A percentile compares a stretch with the other conserved stretches of the same genome.
These are phyloP conservation scores for Axinella damicornis DNA, from an alignment of 37 sponge, comb jelly and placozoan genomes.

Conservation along the genomic window DNA sequence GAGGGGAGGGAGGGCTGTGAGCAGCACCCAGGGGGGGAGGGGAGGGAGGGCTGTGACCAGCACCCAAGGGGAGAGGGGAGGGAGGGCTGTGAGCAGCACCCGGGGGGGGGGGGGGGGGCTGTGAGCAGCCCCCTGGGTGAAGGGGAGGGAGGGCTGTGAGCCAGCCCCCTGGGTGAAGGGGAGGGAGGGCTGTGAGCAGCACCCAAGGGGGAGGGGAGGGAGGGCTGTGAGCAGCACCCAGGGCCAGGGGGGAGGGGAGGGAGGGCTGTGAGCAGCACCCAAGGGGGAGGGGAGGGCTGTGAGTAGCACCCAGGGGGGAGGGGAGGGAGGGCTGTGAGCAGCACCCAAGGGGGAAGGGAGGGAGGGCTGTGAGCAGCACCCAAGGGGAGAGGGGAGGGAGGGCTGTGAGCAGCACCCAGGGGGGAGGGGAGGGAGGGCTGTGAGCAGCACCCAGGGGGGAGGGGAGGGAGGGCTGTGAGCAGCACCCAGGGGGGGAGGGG, in stretches of 20 bases:
- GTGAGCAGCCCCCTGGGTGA: too few species aligned
- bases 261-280: too few species aligned
- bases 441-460: background rate
- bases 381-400: background rate
- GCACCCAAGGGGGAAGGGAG: too few species aligned
- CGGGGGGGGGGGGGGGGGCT: background rate
- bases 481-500: too few species aligned
- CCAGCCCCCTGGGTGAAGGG: background rate
- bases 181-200: too few species aligned
- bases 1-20: background rate
- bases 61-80: too few species aligned
- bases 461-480: too few species aligned
- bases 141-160: conserved; percentile 36
- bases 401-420: too few species aligned
- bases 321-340: too few species aligned
- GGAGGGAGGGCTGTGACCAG: too few species aligned
- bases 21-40: background rate
- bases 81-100: background rate
- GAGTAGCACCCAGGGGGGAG: background rate
- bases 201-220: too few species aligned
- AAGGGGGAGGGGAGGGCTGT: background rate
- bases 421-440: too few species aligned
- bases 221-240: background rate
- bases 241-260: background rate
- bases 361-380: background rate